Base-by-base conservation (phyloP, 2,888 invertebrate species). In the Cactoblastis cactorum region DNA sequence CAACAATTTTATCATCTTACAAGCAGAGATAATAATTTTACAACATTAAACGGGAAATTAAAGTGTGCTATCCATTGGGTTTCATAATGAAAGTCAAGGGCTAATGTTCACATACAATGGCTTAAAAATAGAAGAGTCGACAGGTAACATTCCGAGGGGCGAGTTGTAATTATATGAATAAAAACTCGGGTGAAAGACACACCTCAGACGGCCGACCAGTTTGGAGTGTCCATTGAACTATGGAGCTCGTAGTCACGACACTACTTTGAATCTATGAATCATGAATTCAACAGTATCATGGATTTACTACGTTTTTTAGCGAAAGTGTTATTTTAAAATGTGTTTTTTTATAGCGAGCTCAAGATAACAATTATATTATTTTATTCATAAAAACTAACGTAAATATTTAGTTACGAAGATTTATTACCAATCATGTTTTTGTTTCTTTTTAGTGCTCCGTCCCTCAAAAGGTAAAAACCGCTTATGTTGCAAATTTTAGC, bases 131-230 rank as follows among this genome's bases (percentile, higher is more conserved):
- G 56, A 55, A 51, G 59, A 51, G 58, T 50, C 52, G 55, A 41
- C 71, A 77, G 80, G 80, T 79, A 80, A 69, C 76, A 79, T 80
- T 78, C 80, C 76, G 41, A 53, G 52, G 55, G 54, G 51, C 56
- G 35, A 15, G 28, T 54, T 53, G 57, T 72, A 75, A 75, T 73
- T 73, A 77, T 71, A 60, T 61, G 56, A 54, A 75, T 69, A 77
- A 74, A 77, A 78, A 78, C 68, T 57, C 37, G 47, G 47, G 55
- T 62, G 69, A 71, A 62, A 69, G 70, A 77, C 71, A 73, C 69
- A 12, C 33, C 12, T 15, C 49, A 49, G 49, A 18, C 32, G 63
- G 58, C 58, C 60, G 57, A 59, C 58, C 56, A 51, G 53, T 51
- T 55, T 55, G 54, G 52, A 59, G 68, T 72, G 55, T 68, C 69